These are phyloP conservation scores for Hippocampus guttulatus DNA, from an alignment of 2,113 vertebrate genomes.

Conservation along the genomic window DNA sequence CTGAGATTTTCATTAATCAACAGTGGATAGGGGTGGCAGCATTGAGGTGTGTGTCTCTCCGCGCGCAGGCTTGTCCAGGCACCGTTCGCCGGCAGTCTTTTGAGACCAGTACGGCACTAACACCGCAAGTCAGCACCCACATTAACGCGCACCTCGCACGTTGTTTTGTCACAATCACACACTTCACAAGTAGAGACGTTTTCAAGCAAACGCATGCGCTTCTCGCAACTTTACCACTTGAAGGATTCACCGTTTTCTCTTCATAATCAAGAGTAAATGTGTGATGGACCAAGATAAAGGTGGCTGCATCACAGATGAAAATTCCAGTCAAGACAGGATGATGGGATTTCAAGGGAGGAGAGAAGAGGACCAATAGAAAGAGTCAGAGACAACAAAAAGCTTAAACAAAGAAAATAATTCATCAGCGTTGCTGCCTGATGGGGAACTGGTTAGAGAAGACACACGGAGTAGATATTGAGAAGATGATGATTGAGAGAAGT, in stretches of 20 bases:
- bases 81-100: slow-evolving; percentile 64
- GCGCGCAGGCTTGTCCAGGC: slow-evolving; percentile 76
- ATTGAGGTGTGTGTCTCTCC: slow-evolving; percentile 36
- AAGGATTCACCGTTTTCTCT: slow-evolving; percentile 74
- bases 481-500: slow-evolving; percentile 58
- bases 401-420: slow-evolving; percentile 64
- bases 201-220: slow-evolving; percentile 68
- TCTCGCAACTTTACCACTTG: slow-evolving; percentile 70
- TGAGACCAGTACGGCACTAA: slow-evolving; percentile 65
- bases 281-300: slow-evolving; percentile 70
- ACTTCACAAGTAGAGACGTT: slow-evolving; percentile 68
- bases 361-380: slow-evolving; percentile 39
- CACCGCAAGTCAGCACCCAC: slow-evolving; percentile 62
- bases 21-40: slow-evolving; percentile 37
- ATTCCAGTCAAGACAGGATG: slow-evolving; percentile 67
- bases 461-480: slow-evolving; percentile 61
- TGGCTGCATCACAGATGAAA: slow-evolving; percentile 64
- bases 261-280: slow-evolving; percentile 72
- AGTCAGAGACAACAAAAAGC: slow-evolving; percentile 34
- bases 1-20: slow-evolving; percentile 78
- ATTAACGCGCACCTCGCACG: slow-evolving; percentile 52
- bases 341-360: slow-evolving; percentile 52
- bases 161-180: slow-evolving; percentile 56
- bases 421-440: slow-evolving; percentile 62
- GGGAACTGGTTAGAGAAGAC: slow-evolving; percentile 50